Evolutionary conservation across 2,888 invertebrate genomes (phyloP), one percentile per base, ranked within the genome.

Genomic region (Dynastes tityus): DNA sequence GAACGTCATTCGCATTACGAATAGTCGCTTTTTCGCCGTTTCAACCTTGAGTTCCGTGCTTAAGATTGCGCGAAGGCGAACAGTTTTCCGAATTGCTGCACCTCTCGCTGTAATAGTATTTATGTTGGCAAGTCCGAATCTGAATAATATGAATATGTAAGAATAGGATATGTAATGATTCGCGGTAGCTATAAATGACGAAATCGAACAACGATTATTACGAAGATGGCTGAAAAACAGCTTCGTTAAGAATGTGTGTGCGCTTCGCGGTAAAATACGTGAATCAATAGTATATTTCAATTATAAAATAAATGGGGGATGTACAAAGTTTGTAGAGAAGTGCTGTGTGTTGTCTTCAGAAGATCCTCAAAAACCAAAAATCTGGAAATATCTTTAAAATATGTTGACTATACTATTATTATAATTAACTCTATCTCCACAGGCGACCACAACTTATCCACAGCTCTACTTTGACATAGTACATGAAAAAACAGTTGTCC

Each of bases 1-100:
- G 55, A 45, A 61, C 73, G 73, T 61, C 73, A 74, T 29, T 29
- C 73, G 73, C 61, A 11, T 40, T 61, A 49, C 61, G 61, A 61
- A 40, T 27, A 55, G 8, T 37, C 5, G 8, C 70, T 71, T 49
- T 27, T 74, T 29, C 61, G 73, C 73, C 29, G 45, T 4, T 45
- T 45, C n/a, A 45, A 16, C 73, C 73, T 74, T 74, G 73, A 61
- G 61, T 74, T 63, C 61, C 61, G 49, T 74, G 29, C 27, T 27
- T 22, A 40, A 61, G 27, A 9, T 27, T 27, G 29, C 63, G 51
- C 9, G 45, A 61, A 74, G 37, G 45, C 73, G 22, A 74, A 40
- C n/a, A 49, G n/a, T 74, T 74, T 74, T 63, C 45, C 4, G 29
- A 74, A 74, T 40, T 58, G 45, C 49, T 74, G 29, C 40, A 74